Conservation (phyloP, 2,113 vertebrate genomes). For the human (Homo sapiens) region GRCh38 chr9:67188001-67188500, state of each 20-base stretch:
- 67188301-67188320: not conserved
- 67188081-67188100: not conserved
- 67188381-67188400: not conserved
- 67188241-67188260: not conserved
- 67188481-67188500: not conserved
- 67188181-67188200: not conserved
- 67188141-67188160: not conserved
- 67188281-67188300: not conserved
- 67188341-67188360: not conserved
- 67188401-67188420: not conserved
- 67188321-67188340: not conserved
- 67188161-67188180: not conserved
- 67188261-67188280: not conserved
- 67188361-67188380: not conserved
- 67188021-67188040: not conserved
- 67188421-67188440: not conserved
- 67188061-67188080: not conserved
- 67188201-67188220: not conserved
- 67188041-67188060: not conserved
- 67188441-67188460: not conserved
- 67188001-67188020: not conserved
- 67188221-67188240: not conserved
- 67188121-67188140: not conserved
- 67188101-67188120: not conserved
- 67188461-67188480: not conserved